Conservation (phyloP, 2,888 invertebrate genomes). For the Nymphalis c-album region DNA sequence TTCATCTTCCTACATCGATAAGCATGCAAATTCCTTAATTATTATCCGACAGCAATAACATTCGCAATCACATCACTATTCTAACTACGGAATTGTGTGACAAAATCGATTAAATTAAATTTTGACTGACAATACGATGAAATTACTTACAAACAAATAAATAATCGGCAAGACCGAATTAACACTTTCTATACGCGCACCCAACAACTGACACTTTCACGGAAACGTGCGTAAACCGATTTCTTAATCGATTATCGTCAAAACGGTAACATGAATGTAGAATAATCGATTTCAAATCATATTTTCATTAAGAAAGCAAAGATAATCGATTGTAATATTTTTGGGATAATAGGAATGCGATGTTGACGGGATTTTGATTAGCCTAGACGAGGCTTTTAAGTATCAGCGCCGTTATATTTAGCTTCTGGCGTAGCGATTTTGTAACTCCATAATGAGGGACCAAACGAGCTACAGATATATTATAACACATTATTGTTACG, state of each 20-base stretch:
- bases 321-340: conserved; percentile 44
- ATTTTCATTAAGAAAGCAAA: conserved; percentile 52
- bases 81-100: conserved; percentile 25
- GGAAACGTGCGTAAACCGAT: conserved; percentile 68
- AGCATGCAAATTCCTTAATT: conserved; percentile 40
- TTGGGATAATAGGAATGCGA: conserved; percentile 15
- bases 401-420: conserved; percentile 1
- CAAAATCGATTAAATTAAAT: conserved; percentile 30
- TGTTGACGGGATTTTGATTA: conserved; percentile 29
- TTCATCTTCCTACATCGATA: conserved; percentile 41
- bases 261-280: conserved; percentile 73
- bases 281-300: conserved; percentile 62
- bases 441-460: conserved; percentile 7
- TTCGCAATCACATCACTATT: conserved; percentile 29
- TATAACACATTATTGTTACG: conserved; percentile 14
- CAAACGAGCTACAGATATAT: conserved; percentile 4
- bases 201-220: conserved; percentile 68
- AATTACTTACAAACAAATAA: conserved; percentile 30
- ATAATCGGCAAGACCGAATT: conserved; percentile 29
- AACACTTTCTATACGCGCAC: conserved; percentile 65
- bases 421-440: conserved; percentile 12
- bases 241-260: conserved; percentile 69
- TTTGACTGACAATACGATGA: conserved; percentile 17
- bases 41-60: conserved; percentile 28
- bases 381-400: conserved; percentile 8